Percentiles rank a stretch among this genome's conserved stretches.
phyloP scores from a whole-genome alignment of 1,140 invertebrate species.

The Pseudomyrmex concolor region DNA sequence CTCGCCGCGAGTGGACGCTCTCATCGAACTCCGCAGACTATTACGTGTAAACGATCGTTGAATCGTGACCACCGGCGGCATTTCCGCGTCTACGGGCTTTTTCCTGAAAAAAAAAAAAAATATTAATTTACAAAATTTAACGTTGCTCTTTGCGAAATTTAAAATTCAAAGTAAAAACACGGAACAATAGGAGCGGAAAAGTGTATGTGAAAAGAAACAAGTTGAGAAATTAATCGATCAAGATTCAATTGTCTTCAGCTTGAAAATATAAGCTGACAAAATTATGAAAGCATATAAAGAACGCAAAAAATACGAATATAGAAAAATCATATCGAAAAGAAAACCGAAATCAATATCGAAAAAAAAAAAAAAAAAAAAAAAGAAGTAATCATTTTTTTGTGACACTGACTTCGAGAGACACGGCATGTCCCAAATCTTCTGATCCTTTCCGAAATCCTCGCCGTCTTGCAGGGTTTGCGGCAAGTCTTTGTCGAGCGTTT shows the following conservation, averaged over 20 bases:
- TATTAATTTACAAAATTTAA: too few relatives aligned
- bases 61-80: conserved; percentile 71
- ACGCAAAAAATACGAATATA: too few relatives aligned
- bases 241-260: too few relatives aligned
- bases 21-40: conserved; percentile 84
- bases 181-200: too few relatives aligned
- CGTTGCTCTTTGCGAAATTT: too few relatives aligned
- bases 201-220: too few relatives aligned
- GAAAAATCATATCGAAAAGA: neutral
- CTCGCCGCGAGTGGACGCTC: conserved; percentile 88
- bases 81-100: conserved; percentile 72
- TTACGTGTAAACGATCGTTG: conserved; percentile 80
- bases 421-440: conserved; percentile 92
- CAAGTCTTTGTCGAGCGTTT: conserved; percentile 92
- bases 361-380: too few relatives aligned
- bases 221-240: too few relatives aligned
- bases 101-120: conserved; percentile 68
- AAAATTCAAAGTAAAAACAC: too few relatives aligned
- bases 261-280: too few relatives aligned
- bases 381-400: neutral
- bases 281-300: too few relatives aligned
- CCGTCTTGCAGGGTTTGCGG: conserved; percentile 93
- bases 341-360: too few relatives aligned
- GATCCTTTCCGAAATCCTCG: conserved; percentile 92
- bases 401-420: conserved; percentile 87